Base-by-base conservation (phyloP, 2,888 invertebrate genomes). In the Euplexia lucipara region DNA sequence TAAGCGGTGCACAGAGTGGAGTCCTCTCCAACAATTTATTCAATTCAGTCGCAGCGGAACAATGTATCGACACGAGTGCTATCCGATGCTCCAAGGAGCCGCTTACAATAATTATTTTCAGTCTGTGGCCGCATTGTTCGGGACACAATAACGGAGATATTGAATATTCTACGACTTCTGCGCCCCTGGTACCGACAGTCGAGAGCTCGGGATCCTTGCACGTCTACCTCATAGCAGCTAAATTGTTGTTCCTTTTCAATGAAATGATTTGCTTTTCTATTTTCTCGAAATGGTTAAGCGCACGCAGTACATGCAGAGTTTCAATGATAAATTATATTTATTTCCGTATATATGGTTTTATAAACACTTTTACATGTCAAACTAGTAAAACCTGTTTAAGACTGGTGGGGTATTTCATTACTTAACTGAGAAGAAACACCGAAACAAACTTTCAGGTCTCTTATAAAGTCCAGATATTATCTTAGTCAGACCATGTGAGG, bases 21-120 rank as follows among this genome's bases (percentile, higher is more conserved):
- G 63, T 45, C 42, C 73, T 45, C 64, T 52, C 48, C 9, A 51
- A 41, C 59, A 61, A 81, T 81, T 78, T 81, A 78, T 79, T 70
- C 64, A 64, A 65, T 79, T 78, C 62, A 59, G 47, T 58, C 62
- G 71, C 65, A 70, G 30, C 49, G 44, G 68, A 59, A 75, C 71
- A 78, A 78, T 81, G 71, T 67, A 64, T 64, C 66, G 78, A 65
- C 62, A 71, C 67, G 47, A 81, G 81, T 65, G 69, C 70, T 59
- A 62, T 69, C 54, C 70, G 56, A 56, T 59, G 63, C 56, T 63
- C 69, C 79, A 63, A 81, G 71, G 72, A 81, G 79, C 37, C 37
- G 67, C 47, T 66, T 78, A 70, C 79, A 81, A 80, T 79, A 78
- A 79, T 78, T 79, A 81, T 78, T 78, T 79, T 78, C 71, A 63